Conservation (phyloP, 2,797 vertebrate genomes). For the Liasis olivaceus region DNA sequence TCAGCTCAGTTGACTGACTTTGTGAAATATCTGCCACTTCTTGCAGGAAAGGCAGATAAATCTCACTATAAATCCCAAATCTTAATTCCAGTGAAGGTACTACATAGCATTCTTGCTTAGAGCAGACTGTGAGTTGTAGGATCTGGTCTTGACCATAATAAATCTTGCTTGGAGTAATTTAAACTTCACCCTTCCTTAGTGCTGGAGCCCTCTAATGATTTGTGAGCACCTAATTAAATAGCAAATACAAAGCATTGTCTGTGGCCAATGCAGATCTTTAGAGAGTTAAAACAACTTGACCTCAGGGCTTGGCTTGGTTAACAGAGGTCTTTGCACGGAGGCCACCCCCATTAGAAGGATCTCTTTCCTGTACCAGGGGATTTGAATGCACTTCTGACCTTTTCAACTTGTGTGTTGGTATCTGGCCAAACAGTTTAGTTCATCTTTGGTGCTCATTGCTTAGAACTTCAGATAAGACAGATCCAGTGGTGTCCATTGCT, state of each 20-base stretch:
- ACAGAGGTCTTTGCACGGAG: slow-evolving; percentile 22
- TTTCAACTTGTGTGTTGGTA: slow-evolving; percentile 70
- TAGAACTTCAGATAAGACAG: slow-evolving; percentile 46
- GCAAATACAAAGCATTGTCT: slow-evolving; percentile 52
- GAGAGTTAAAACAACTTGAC: slow-evolving; percentile 64
- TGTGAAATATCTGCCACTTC: neutral
- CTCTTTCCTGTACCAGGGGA: slow-evolving; percentile 31
- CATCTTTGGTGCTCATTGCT: slow-evolving; percentile 20
- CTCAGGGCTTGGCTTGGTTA: slow-evolving; percentile 20
- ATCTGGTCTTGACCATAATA: slow-evolving; percentile 19
- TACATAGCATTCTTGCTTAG: accelerated
- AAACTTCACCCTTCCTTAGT: slow-evolving; percentile 16
- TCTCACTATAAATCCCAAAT: neutral
- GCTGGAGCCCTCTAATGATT: neutral
- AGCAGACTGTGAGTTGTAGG: accelerated
- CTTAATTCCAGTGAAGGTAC: accelerated
- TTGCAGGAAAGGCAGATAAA: neutral
- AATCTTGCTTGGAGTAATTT: neutral
- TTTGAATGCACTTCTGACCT: slow-evolving; percentile 61
- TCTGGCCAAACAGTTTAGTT: slow-evolving; percentile 67
- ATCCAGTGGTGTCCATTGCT: slow-evolving; percentile 6
- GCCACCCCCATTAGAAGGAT: accelerated
- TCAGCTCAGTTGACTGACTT: neutral
- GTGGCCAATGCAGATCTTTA: slow-evolving; percentile 31
- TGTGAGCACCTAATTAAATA: neutral